Conservation (phyloP, 2,888 invertebrate species). For the Chrysotoxum bicinctum region DNA sequence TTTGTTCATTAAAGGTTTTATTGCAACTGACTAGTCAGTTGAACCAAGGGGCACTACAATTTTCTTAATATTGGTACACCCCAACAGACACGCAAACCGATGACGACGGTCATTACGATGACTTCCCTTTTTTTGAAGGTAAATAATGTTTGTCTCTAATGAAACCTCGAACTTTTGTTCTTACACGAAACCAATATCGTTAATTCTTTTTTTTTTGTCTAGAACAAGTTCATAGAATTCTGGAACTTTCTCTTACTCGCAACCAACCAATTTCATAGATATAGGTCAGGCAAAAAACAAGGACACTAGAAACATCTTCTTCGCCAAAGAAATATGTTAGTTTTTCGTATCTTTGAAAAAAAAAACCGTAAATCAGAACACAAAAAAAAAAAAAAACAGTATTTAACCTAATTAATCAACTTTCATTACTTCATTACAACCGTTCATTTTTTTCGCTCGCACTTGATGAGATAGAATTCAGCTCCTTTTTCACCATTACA, state of each 20-base stretch:
- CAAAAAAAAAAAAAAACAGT: not conserved
- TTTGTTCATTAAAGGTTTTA: too few species aligned
- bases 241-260: not conserved
- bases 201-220: too few species aligned
- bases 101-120: too few species aligned
- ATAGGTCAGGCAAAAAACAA: not conserved
- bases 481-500: constrained; percentile 20
- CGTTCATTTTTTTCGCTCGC: not conserved
- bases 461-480: constrained; percentile 37
- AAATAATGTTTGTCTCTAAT: too few species aligned
- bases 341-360: not conserved
- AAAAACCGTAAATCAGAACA: not conserved
- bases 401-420: constrained; percentile 27
- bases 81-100: too few species aligned
- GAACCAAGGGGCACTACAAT: too few species aligned
- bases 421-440: constrained; percentile 2
- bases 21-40: too few species aligned
- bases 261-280: not conserved
- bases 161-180: too few species aligned
- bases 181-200: too few species aligned
- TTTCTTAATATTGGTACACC: too few species aligned
- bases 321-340: not conserved
- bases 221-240: too few species aligned
- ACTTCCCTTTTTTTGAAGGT: too few species aligned
- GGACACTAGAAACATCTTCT: not conserved